phyloP scores from a whole-genome alignment of 64 coral and sea anemone species.

The Actinia equina region DNA sequence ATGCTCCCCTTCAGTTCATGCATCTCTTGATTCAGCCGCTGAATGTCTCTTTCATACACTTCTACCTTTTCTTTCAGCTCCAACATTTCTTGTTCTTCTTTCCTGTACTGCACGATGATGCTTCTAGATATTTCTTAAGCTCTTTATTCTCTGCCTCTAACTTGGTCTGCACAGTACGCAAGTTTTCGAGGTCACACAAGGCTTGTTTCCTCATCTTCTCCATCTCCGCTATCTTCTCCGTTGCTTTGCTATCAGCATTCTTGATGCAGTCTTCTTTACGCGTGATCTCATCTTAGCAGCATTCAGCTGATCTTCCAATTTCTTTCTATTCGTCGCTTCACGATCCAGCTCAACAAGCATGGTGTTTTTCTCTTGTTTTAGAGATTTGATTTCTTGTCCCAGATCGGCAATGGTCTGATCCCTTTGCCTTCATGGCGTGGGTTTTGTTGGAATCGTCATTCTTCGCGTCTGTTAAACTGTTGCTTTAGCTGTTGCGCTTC shows the following conservation, averaged over 20 bases:
- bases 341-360: constrained; percentile 49
- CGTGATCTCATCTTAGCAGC: constrained; percentile 30
- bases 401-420: constrained; percentile 51
- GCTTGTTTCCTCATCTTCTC: constrained; percentile 44
- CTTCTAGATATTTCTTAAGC: constrained; percentile 35
- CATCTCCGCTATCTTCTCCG: constrained; percentile 23
- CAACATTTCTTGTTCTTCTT: constrained; percentile 47
- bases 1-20: constrained; percentile 2
- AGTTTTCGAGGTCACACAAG: constrained; percentile 56
- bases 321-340: constrained; percentile 46
- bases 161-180: constrained; percentile 26
- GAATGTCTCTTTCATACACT: constrained; percentile 25
- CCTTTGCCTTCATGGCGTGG: constrained; percentile 43
- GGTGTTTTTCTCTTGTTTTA: constrained; percentile 64
- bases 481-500: constrained; percentile 32
- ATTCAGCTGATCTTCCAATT: constrained; percentile 40
- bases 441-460: constrained; percentile 27
- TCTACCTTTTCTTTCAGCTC: constrained; percentile 42
- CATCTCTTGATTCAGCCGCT: constrained; percentile 26
- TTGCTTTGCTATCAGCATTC: constrained; percentile 28
- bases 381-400: constrained; percentile 34
- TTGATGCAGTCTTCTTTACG: constrained; percentile 54
- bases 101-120: background rate
- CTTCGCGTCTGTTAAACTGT: constrained; percentile 46
- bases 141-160: constrained; percentile 36